Conservation (phyloP, 2,113 vertebrate species). For the Neopipo cinnamomea region DNA sequence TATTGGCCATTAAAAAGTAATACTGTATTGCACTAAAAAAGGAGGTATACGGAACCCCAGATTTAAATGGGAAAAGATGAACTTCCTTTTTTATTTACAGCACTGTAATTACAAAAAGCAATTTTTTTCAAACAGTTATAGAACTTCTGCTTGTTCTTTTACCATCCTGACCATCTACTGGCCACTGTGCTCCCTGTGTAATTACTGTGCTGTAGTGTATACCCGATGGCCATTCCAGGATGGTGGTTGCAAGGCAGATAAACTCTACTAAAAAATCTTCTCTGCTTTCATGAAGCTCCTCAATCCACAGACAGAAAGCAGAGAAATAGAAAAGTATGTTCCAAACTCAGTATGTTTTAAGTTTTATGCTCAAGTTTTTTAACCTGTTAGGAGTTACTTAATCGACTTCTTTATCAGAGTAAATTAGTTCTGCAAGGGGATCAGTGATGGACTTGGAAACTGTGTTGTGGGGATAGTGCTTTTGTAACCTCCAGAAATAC, state of each 20-base stretch:
- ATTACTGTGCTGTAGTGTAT: not conserved
- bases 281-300: not conserved
- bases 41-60: not conserved
- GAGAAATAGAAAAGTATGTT: not conserved
- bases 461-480: not conserved
- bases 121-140: not conserved
- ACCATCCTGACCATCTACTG: not conserved
- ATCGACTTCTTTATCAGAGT: not conserved
- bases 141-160: not conserved
- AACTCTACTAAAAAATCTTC: not conserved
- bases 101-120: not conserved
- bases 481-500: not conserved
- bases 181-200: not conserved
- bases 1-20: not conserved
- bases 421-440: not conserved
- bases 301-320: not conserved
- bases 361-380: not conserved
- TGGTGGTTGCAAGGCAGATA: not conserved
- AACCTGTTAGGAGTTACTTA: not conserved
- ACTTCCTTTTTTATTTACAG: not conserved
- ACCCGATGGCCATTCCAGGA: not conserved
- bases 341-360: not conserved
- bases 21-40: not conserved
- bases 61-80: not conserved
- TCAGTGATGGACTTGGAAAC: not conserved